Conservation (phyloP, 2,113 vertebrate genomes). For the Carassius auratus region DNA sequence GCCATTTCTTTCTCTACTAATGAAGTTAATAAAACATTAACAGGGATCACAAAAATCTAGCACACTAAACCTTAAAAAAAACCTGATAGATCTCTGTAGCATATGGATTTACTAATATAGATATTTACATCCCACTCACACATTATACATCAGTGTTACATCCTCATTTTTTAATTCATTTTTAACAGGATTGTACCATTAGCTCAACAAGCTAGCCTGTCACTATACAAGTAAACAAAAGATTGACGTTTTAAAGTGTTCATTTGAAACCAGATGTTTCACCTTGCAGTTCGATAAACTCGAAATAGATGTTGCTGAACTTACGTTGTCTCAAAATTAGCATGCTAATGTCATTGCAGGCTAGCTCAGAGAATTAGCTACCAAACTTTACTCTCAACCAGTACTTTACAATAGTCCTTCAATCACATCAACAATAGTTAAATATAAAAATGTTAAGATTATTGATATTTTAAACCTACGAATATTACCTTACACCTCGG, state of each 20-base stretch:
- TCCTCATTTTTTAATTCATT: background rate
- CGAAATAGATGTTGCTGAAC: background rate
- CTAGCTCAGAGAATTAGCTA: constrained; percentile 15
- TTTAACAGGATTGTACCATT: background rate
- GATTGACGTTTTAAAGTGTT: background rate
- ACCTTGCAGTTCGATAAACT: background rate
- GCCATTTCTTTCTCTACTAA: constrained; percentile 77
- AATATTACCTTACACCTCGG: constrained; percentile 7
- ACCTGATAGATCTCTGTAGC: background rate
- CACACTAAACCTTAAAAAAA: background rate
- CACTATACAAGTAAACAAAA: background rate
- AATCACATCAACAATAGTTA: background rate
- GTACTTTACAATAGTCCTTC: background rate
- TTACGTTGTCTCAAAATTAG: background rate
- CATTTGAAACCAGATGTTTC: background rate
- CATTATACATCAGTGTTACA: background rate
- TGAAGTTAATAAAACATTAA: background rate
- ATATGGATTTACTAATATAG: background rate
- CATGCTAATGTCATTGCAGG: background rate
- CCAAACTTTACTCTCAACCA: background rate
- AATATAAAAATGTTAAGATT: too few relatives aligned
- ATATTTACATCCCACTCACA: background rate
- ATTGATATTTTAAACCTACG: background rate
- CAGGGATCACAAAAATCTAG: background rate
- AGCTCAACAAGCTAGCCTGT: background rate